A percentile compares a stretch with the other conserved stretches of the same genome.
phyloP scores from a whole-genome alignment of 2,797 vertebrate genomes.

The Gymnopithys bicolor region DNA sequence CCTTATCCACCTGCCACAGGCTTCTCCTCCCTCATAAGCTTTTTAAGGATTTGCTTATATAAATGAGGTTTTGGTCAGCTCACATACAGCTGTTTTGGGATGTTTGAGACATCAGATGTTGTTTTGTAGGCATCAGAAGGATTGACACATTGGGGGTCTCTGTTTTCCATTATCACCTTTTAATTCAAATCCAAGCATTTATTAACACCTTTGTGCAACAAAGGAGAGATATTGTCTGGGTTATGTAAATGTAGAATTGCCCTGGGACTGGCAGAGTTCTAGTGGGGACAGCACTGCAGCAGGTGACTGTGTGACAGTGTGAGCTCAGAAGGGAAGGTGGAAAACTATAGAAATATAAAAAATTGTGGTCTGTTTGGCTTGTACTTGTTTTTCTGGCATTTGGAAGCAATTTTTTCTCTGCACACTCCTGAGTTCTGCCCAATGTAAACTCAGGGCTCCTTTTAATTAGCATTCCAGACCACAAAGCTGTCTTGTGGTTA shows the following conservation, averaged over 20 bases:
- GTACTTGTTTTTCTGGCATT: background rate
- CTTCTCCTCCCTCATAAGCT: background rate
- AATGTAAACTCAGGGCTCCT: background rate
- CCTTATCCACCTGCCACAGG: background rate
- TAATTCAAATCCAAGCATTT: constrained; percentile 36
- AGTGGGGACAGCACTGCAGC: background rate
- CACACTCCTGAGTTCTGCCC: background rate
- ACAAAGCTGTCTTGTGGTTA: background rate
- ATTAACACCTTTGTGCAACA: constrained; percentile 41
- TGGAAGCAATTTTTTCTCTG: background rate
- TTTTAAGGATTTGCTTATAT: background rate
- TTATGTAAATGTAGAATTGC: background rate
- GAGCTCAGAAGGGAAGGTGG: background rate
- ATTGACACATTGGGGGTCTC: background rate
- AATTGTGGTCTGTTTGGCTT: background rate
- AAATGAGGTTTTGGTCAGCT: background rate
- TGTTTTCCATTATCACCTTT: constrained; percentile 53
- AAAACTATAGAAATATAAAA: background rate
- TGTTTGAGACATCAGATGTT: background rate
- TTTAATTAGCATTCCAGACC: background rate
- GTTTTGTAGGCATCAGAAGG: background rate
- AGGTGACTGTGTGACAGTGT: background rate
- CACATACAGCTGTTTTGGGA: background rate
- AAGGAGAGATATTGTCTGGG: constrained; percentile 4
- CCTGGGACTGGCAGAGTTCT: background rate